These are phyloP conservation scores for Gadopsis bispinosus DNA, from an alignment of 2,797 vertebrate species.

Conservation along the genomic window DNA sequence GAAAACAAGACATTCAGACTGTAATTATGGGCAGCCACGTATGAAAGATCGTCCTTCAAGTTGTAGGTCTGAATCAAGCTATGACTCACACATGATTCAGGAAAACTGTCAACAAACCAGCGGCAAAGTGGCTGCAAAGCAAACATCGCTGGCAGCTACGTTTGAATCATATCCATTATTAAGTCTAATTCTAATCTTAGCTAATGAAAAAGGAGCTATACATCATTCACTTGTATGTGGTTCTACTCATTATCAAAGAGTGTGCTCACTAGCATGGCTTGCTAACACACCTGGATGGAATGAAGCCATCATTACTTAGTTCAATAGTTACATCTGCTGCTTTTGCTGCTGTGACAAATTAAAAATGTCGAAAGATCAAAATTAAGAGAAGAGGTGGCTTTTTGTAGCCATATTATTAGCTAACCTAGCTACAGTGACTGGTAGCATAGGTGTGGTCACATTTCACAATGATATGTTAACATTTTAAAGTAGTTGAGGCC, in stretches of 20 bases:
- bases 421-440: background rate
- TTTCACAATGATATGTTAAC: background rate
- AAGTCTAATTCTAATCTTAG: background rate
- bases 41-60: background rate
- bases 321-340: too few relatives aligned
- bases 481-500: background rate
- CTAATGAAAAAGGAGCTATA: background rate
- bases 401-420: background rate
- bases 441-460: background rate
- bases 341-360: background rate
- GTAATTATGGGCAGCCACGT: constrained; percentile 6
- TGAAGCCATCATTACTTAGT: background rate
- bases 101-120: constrained; percentile 13
- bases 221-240: background rate
- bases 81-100: constrained; percentile 41
- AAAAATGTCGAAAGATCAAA: background rate
- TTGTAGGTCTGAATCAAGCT: constrained; percentile 23
- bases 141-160: background rate
- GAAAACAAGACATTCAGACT: background rate
- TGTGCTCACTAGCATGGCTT: background rate
- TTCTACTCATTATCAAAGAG: background rate
- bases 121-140: background rate
- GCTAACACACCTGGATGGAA: background rate
- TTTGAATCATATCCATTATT: background rate
- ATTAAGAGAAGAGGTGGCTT: background rate